A percentile compares a stretch with the other conserved stretches of the same genome.
Evolutionary conservation across 2,888 invertebrate species (phyloP).

Genomic region (Ornithoptera priamus): DNA sequence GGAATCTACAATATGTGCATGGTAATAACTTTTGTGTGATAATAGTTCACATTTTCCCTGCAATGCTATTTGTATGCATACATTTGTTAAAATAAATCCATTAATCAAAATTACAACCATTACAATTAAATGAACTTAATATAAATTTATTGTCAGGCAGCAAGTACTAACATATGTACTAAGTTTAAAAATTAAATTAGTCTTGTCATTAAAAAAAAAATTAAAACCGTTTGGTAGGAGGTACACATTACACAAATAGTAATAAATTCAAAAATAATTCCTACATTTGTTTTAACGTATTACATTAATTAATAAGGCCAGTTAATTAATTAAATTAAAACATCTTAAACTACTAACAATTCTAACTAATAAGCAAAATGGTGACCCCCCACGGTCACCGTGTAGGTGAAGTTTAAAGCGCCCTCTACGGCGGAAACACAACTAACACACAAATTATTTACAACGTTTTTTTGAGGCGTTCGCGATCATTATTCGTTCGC

Average conservation of each 20-base stretch:
- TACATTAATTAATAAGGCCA: constrained; percentile 51
- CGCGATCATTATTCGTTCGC: constrained; percentile 24
- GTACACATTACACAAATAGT: constrained; percentile 29
- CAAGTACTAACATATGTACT: constrained; percentile 48
- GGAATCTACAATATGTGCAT: too few relatives aligned
- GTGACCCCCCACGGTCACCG: constrained; percentile 28
- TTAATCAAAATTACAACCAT: constrained; percentile 43
- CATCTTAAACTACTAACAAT: constrained; percentile 40
- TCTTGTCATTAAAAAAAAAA: constrained; percentile 48
- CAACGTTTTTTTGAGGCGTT: constrained; percentile 14
- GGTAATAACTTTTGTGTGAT: background rate
- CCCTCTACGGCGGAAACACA: constrained; percentile 10
- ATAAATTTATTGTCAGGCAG: constrained; percentile 69
- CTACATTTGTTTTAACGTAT: constrained; percentile 36
- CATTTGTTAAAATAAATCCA: constrained; percentile 29
- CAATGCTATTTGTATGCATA: constrained; percentile 44
- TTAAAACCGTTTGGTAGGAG: constrained; percentile 31
- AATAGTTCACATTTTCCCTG: constrained; percentile 40
- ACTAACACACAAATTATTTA: constrained; percentile 14
- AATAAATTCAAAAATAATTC: constrained; percentile 38
- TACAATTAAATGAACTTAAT: constrained; percentile 48
- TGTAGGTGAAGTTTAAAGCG: constrained; percentile 8
- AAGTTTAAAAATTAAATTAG: constrained; percentile 50
- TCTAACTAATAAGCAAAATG: constrained; percentile 43
- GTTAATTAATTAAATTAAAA: constrained; percentile 49